Base-by-base conservation (phyloP, 37 sponge, comb jelly and placozoan genomes). In the Crambe crambe region DNA sequence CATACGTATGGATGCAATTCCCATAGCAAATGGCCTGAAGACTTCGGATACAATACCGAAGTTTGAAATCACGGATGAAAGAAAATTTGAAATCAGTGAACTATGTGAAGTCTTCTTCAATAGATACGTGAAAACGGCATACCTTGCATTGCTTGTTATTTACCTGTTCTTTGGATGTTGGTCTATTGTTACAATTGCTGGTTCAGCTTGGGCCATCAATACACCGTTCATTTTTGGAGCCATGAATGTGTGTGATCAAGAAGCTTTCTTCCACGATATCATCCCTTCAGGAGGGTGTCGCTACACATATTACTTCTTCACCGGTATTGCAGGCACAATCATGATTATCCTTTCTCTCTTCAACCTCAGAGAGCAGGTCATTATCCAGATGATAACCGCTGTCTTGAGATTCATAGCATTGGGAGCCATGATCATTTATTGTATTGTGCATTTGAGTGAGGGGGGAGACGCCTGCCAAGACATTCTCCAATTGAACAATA, bases 171-270 rank as follows among this genome's bases (percentile, higher is more conserved):
- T 93, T 17, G 78, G 79, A 9, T 3, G 27, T 6, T 90, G 91
- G 91, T 70, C 87, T 20, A 85, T 77, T 82, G n/a, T 63, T 47
- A 87, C 97, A 15, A 89, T 93, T 42, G 97, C 91, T 23, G 97
- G 92, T 4, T 81, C 91, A 30, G 89, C 97, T 6, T 96, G 97
- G 97, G 73, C 97, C 34, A 59, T 82, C 2, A 96, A 96, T 74
- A 75, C 93, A 22, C 97, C 97, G 1, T 81, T 88, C 64, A 85
- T 81, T 68, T 76, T 68, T 27, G 30, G 74, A 56, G 63, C 59
- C 18, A 17, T 95, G 6, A 26, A 69, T 10, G 71, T 84, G 77
- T 96, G 97, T 78, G 42, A 25, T 6, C 63, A 82, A 0, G 71
- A 68, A 29, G 89, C 89, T 37, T 96, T 93, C 77, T 72, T 62